Evolutionary conservation across 2,797 vertebrate species (phyloP).

Genomic region (Pristis pectinata): DNA sequence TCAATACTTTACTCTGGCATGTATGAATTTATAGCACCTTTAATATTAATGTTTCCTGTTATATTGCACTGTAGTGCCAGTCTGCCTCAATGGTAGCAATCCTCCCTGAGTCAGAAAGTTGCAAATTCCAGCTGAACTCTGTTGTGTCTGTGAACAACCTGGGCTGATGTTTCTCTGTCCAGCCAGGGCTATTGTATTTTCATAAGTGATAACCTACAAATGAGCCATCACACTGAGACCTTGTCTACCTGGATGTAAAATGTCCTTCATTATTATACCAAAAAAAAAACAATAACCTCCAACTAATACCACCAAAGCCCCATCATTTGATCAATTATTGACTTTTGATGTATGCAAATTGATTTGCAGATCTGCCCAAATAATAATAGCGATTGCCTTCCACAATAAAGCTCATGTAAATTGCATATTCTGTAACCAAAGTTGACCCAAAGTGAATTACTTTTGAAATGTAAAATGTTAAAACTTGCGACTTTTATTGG

Average conservation of each 20-base stretch:
- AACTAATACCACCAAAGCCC: not conserved
- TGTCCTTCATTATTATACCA: not conserved
- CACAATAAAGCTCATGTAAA: not conserved
- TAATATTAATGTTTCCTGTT: slow-evolving; percentile 30
- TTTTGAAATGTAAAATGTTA: no score
- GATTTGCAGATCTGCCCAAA: not conserved
- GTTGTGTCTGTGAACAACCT: not conserved
- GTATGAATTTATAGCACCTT: not conserved
- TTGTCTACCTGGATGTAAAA: not conserved
- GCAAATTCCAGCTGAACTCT: not conserved
- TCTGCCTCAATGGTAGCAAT: not conserved
- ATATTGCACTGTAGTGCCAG: not conserved
- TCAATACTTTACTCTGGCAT: slow-evolving; percentile 19
- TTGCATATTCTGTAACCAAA: not conserved
- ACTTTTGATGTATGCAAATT: not conserved
- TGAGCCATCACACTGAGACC: not conserved
- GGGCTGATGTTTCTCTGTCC: not conserved
- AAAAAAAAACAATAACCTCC: not conserved
- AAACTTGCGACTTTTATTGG: no score
- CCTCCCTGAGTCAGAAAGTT: not conserved
- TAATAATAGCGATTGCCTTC: not conserved
- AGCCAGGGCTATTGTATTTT: not conserved
- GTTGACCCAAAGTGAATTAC: no score
- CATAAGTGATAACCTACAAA: not conserved
- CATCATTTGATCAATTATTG: not conserved